Evolutionary conservation across 2,113 vertebrate genomes (phyloP).

Genomic region (Aviceda subcristata): DNA sequence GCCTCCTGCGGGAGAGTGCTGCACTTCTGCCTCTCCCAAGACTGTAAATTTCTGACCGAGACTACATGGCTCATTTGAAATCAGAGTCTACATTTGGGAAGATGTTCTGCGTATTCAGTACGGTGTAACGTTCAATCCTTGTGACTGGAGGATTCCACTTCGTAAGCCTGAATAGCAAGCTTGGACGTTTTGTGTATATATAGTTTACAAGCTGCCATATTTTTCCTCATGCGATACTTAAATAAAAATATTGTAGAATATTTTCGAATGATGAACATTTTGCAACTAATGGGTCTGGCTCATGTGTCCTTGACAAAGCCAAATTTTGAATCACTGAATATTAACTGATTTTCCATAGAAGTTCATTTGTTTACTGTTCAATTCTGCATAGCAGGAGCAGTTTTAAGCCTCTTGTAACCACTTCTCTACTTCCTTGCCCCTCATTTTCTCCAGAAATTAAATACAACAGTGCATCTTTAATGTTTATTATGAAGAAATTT

Average conservation of each 20-base stretch:
- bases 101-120: accelerated
- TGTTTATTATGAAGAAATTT: neutral
- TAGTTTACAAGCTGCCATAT: neutral
- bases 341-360: neutral
- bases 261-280: neutral
- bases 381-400: neutral
- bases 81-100: neutral
- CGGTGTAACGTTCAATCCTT: accelerated
- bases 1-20: neutral
- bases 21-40: neutral
- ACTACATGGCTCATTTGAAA: neutral
- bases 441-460: conserved; percentile 3
- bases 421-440: neutral
- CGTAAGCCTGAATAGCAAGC: neutral
- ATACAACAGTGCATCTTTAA: neutral
- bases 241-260: neutral
- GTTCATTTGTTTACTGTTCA: neutral
- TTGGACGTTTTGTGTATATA: neutral
- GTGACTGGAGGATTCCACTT: neutral
- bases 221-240: neutral
- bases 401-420: neutral
- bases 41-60: neutral
- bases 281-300: neutral
- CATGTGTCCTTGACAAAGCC: neutral
- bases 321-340: neutral